These are phyloP conservation scores for Trachops cirrhosus DNA, from an alignment of 2,797 vertebrate species.

Conservation along the genomic window DNA sequence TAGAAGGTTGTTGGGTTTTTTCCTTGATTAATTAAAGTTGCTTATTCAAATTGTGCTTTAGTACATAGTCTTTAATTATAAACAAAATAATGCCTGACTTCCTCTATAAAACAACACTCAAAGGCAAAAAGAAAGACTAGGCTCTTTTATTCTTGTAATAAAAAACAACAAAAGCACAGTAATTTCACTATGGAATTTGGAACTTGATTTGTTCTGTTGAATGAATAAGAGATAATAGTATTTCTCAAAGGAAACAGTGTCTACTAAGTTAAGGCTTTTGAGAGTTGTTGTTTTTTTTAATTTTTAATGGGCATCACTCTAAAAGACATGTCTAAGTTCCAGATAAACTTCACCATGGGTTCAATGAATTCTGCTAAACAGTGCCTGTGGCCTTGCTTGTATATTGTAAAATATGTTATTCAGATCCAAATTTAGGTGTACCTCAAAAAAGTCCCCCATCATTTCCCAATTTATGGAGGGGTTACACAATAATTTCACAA, in stretches of 20 bases:
- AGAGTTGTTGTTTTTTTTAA: not conserved
- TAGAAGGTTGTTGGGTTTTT: constrained; percentile 48
- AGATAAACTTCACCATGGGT: not conserved
- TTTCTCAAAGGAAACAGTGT: constrained; percentile 68
- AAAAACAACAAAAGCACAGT: constrained; percentile 70
- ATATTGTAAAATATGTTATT: not conserved
- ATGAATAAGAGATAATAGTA: constrained; percentile 62
- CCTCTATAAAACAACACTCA: constrained; percentile 74
- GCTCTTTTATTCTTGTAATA: constrained; percentile 70
- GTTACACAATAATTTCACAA: not conserved
- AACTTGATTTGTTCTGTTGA: constrained; percentile 58
- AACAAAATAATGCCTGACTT: constrained; percentile 75
- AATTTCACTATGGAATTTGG: constrained; percentile 60
- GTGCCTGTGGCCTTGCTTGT: not conserved
- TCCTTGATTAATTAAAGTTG: constrained; percentile 78
- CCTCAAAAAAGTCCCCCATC: not conserved
- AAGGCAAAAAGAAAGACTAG: constrained; percentile 58
- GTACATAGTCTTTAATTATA: constrained; percentile 72
- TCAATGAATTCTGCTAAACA: not conserved
- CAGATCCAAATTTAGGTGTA: not conserved
- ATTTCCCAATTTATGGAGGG: not conserved
- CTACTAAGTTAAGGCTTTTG: constrained; percentile 44
- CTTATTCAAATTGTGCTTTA: constrained; percentile 70
- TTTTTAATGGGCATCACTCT: not conserved
- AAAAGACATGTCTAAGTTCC: constrained; percentile 21